phyloP scores from a whole-genome alignment of 1,140 invertebrate species.

The Nephotettix cincticeps region DNA sequence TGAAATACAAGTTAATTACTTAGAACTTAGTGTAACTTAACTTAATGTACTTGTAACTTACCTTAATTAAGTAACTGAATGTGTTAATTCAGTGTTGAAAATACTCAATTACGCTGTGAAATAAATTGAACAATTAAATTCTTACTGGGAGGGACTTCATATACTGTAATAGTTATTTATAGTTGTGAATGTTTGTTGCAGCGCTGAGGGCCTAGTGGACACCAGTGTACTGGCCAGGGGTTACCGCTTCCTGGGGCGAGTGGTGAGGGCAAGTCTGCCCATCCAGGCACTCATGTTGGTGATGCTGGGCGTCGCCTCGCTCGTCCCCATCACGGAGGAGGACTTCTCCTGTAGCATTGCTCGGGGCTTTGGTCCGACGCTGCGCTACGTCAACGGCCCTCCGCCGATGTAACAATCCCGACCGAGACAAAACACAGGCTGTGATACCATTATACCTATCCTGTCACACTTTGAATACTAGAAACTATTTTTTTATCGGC shows the following conservation, averaged over 20 bases:
- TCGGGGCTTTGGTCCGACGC: conserved; percentile 81
- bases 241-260: conserved; percentile 80
- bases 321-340: conserved; percentile 82
- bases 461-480: not conserved
- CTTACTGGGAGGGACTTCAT: too few relatives aligned
- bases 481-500: not conserved
- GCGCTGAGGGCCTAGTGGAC: conserved; percentile 47
- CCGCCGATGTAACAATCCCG: conserved; percentile 68
- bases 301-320: conserved; percentile 81
- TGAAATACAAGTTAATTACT: too few relatives aligned
- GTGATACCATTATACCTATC: not conserved
- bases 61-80: too few relatives aligned
- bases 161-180: too few relatives aligned
- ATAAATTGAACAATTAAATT: too few relatives aligned
- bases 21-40: too few relatives aligned
- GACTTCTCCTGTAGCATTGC: conserved; percentile 80
- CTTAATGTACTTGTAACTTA: too few relatives aligned
- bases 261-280: conserved; percentile 84
- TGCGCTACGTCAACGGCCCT: conserved; percentile 85
- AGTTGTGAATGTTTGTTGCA: too few relatives aligned
- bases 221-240: conserved; percentile 68
- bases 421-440: not conserved
- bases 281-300: conserved; percentile 88
- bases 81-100: too few relatives aligned
- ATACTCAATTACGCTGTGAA: too few relatives aligned